Conservation (phyloP, 2,797 vertebrate genomes). For the Pipistrellus nathusii region DNA sequence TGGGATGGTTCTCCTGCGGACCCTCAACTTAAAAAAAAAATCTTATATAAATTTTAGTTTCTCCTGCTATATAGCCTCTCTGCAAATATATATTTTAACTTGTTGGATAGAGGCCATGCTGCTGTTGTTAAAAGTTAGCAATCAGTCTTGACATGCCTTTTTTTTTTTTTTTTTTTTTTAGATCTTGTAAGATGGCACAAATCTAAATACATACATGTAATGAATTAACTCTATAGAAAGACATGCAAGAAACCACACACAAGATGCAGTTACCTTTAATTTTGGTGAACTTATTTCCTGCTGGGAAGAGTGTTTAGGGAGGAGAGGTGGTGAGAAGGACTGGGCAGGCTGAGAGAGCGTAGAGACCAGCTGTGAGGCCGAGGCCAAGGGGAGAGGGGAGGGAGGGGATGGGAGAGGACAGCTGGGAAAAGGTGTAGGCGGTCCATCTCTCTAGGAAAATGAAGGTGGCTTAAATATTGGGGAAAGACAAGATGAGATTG, state of each 20-base stretch:
- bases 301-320: constrained; percentile 86
- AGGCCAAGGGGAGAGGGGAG: constrained; percentile 77
- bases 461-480: constrained; percentile 85
- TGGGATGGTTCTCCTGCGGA: not conserved
- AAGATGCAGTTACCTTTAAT: constrained; percentile 92
- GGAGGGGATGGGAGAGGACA: constrained; percentile 79
- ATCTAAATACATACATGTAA: not conserved
- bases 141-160: not conserved
- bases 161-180: constrained; percentile 1
- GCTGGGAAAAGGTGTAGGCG: constrained; percentile 76
- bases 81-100: not conserved
- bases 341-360: constrained; percentile 81
- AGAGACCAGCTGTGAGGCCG: constrained; percentile 80
- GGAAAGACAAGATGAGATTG: constrained; percentile 80
- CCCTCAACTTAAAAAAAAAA: not conserved
- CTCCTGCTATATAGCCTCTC: not conserved
- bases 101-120: constrained; percentile 56
- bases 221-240: not conserved
- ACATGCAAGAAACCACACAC: constrained; percentile 79
- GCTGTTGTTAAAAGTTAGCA: constrained; percentile 68
- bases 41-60: not conserved
- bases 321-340: constrained; percentile 86
- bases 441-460: constrained; percentile 73
- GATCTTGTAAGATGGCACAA: constrained; percentile 40
- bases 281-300: constrained; percentile 91